Base-by-base conservation (phyloP, 2,888 invertebrate genomes). In the Cataglyphis rosenhaueri region DNA sequence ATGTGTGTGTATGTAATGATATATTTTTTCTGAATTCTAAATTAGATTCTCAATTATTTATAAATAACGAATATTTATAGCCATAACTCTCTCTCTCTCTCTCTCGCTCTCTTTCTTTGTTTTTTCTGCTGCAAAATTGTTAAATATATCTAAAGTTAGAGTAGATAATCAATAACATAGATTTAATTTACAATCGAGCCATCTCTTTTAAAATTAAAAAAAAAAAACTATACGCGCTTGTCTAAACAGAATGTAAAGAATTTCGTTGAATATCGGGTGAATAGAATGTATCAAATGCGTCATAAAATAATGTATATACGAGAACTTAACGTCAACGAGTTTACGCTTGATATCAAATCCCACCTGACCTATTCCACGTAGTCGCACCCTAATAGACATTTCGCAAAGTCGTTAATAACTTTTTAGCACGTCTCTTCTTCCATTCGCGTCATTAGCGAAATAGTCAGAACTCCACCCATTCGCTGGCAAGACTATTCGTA, bases 341-440 rank as follows among this genome's bases (percentile, higher is more conserved):
- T 55, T 38, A 15, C 61, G 76, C 35, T 68, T 79, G 85, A 87
- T 86, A 84, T 82, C 57, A 85, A 86, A 85, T 87, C 82, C 76
- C 83, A 71, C 48, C 48, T 86, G 75, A 79, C 62, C 71, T 74
- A 81, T 81, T 83, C 74, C 66, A 81, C 44, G 38, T 32, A 73
- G 66, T 87, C 81, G 81, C 76, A 21, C 71, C 81, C 79, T 82
- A 55, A 64, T 35, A 59, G 29, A 61, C 74, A 44, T 84, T 88
- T 89, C 85, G 83, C 86, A 75, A 85, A 82, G 73, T 83, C 83
- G 81, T 83, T 88, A 84, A 71, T 71, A 79, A 65, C 41, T 79
- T 84, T 86, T 86, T 73, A 71, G 68, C 82, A 65, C 65, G 18
- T 83, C 68, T 21, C 55, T 74, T 81, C 59, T 71, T 79, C 70